Evolutionary conservation across 1,140 invertebrate genomes (phyloP), one percentile per base, ranked within the genome.

Genomic region (Solen grandis): DNA sequence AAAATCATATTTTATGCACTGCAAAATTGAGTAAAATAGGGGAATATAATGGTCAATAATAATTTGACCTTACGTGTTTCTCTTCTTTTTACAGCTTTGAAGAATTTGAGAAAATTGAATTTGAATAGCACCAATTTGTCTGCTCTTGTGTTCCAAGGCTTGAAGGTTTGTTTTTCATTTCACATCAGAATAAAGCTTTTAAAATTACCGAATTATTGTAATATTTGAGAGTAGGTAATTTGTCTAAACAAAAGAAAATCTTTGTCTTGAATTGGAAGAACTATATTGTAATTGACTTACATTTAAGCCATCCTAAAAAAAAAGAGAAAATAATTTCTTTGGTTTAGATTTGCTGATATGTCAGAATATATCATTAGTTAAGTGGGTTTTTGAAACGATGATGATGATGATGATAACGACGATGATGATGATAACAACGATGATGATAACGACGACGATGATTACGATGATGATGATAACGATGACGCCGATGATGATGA

Each of bases 51-150:
- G 19, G 8, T 46, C 19, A 10, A 10, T 19, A 10, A 19, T 10
- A 46, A 19, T 46, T 46, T 46, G 8, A 46, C 8, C 41, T 46
- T 10, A 10, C 8, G 41, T 10, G 41, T 25, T 75, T 14, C 10
- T 62, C 8, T 77, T 86, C 82, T 79, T 38, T 87, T 94, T 94
- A n/a, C 93, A 97, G 96, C 94, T 62, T 93, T 97, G 91, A 96
- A 96, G 60, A 96, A 94, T 90, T 93, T 97, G 74, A 94, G 95
- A 66, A 96, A 96, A 87, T 90, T 97, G 80, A 97, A 97, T 91
- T 92, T 97, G 73, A 97, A 97, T 92, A 97, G 96, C 89, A 97
- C 96, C 31, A 95, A 95, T 89, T 92, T 97, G 41, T 96, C 96
- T 54, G 95, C 95, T 0, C 93, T 95, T 80, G 96, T 95, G 0